phyloP scores from a whole-genome alignment of 2,797 vertebrate genomes.

The Semaprochilodus insignis region DNA sequence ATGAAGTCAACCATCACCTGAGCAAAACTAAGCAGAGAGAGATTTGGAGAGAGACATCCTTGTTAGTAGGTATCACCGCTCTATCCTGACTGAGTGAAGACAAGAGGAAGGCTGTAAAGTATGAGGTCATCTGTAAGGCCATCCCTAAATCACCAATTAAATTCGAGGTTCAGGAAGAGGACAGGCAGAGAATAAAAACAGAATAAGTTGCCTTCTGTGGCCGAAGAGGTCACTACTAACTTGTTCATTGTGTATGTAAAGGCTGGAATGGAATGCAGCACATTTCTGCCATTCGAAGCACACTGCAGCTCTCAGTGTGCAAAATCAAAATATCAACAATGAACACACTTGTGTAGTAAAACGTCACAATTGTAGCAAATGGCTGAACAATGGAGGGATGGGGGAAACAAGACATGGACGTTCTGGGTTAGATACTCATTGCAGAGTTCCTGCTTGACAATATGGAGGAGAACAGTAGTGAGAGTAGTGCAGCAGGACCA shows the following conservation, averaged over 20 bases:
- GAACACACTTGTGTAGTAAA: constrained; percentile 81
- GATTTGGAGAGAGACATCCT: neutral
- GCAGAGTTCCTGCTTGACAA: too few species aligned
- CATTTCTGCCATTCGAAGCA: constrained; percentile 8
- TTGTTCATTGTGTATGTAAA: constrained; percentile 12
- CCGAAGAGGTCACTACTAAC: neutral
- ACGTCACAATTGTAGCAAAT: constrained; percentile 84
- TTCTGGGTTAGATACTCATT: neutral
- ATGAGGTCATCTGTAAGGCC: neutral
- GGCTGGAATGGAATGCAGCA: constrained; percentile 1
- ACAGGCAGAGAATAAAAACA: neutral
- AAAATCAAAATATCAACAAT: constrained; percentile 4
- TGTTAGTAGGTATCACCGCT: neutral
- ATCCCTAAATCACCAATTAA: neutral
- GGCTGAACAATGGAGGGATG: neutral
- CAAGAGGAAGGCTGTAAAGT: neutral
- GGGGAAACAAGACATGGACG: neutral
- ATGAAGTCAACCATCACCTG: neutral
- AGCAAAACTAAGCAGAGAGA: neutral
- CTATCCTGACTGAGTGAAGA: neutral
- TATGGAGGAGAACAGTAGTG: too few species aligned
- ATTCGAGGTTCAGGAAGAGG: constrained; percentile 16
- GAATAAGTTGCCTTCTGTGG: neutral
- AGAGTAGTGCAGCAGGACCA: too few species aligned
- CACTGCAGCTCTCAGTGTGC: neutral